Evolutionary conservation across 2,888 invertebrate species (phyloP).

Genomic region (Leptinotarsa juncta): DNA sequence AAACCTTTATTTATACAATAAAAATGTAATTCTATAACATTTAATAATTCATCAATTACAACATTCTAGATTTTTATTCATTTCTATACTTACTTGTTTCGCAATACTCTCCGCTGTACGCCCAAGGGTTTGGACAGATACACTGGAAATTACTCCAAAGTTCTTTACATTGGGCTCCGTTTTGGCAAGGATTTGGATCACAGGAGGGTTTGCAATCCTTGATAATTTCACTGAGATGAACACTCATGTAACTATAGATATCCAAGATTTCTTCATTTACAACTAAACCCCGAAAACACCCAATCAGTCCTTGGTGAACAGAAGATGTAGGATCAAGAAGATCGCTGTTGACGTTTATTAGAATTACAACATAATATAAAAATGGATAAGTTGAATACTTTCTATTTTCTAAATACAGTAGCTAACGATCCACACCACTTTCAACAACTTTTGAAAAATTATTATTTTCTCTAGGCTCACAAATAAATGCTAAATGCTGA

Average conservation of each 20-base stretch:
- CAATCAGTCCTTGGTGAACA: constrained; percentile 89
- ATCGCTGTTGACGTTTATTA: constrained; percentile 69
- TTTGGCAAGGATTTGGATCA: constrained; percentile 92
- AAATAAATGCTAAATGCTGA: too few species aligned
- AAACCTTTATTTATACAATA: too few species aligned
- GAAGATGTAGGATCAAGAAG: constrained; percentile 81
- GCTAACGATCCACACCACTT: too few species aligned
- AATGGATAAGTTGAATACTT: too few species aligned
- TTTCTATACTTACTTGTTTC: constrained; percentile 79
- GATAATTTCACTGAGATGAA: constrained; percentile 90
- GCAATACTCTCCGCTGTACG: constrained; percentile 90
- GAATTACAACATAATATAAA: too few species aligned
- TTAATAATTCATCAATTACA: too few species aligned
- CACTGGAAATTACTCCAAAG: constrained; percentile 94
- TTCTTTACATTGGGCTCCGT: constrained; percentile 91
- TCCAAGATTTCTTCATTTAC: constrained; percentile 92
- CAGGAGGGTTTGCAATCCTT: constrained; percentile 95
- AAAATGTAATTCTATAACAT: too few species aligned
- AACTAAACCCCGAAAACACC: constrained; percentile 92
- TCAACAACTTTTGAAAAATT: too few species aligned
- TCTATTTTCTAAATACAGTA: too few species aligned
- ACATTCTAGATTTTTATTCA: neutral
- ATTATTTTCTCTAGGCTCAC: too few species aligned
- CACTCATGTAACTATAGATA: constrained; percentile 92
- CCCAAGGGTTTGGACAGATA: constrained; percentile 92